These are phyloP conservation scores for Enteromius fasciolatus DNA, from an alignment of 2,797 vertebrate species.

Conservation along the genomic window DNA sequence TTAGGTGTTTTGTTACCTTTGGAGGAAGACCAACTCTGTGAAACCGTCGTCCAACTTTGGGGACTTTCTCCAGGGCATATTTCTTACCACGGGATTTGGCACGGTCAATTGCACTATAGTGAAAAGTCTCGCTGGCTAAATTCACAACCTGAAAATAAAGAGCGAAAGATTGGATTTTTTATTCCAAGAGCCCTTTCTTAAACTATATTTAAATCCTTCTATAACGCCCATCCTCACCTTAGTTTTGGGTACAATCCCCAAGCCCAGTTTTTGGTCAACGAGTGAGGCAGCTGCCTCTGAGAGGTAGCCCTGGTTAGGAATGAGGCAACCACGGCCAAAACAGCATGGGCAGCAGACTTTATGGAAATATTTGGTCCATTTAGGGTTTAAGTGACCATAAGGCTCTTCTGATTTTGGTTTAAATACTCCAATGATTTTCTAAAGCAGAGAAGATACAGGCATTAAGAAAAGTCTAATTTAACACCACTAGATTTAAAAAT, in stretches of 20 bases:
- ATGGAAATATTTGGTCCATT: slow-evolving; percentile 99
- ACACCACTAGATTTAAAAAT: not conserved
- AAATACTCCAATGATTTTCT: slow-evolving; percentile 95
- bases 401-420: slow-evolving; percentile 99
- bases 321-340: slow-evolving; percentile 94
- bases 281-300: slow-evolving; percentile 94
- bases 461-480: not conserved
- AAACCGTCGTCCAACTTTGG: slow-evolving; percentile 94
- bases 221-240: slow-evolving; percentile 80
- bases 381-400: slow-evolving; percentile 97
- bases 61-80: slow-evolving; percentile 95
- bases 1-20: slow-evolving; percentile 80
- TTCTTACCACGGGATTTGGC: slow-evolving; percentile 97
- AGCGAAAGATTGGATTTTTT: not conserved
- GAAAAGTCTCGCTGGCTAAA: slow-evolving; percentile 95
- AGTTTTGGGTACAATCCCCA: slow-evolving; percentile 94
- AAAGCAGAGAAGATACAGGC: not conserved
- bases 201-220: not conserved
- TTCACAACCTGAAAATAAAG: slow-evolving; percentile 82
- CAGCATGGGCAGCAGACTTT: slow-evolving; percentile 98
- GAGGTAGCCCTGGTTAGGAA: slow-evolving; percentile 97
- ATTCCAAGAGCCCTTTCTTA: not conserved
- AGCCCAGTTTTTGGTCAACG: slow-evolving; percentile 90
- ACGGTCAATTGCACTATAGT: slow-evolving; percentile 94
- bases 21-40: slow-evolving; percentile 96